Evolutionary conservation across 2,113 vertebrate species (phyloP).

Genomic region (Hippocampus mohnikei): DNA sequence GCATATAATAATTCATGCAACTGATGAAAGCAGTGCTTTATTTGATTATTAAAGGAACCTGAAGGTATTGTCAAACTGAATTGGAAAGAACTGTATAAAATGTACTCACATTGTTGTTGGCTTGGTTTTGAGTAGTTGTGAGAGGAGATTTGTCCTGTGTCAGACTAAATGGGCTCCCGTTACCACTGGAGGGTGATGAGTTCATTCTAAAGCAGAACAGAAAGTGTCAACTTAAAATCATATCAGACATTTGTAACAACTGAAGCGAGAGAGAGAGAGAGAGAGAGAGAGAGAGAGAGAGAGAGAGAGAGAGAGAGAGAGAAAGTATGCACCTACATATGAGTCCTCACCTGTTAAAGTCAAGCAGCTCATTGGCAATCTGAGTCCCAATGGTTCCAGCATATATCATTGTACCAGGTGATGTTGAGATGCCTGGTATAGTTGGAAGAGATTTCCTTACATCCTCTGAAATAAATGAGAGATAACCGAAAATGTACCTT

Average conservation of each 20-base stretch:
- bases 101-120: conserved; percentile 76
- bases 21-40: neutral
- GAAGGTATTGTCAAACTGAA: neutral
- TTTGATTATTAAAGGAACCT: neutral
- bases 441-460: conserved; percentile 75
- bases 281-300: neutral
- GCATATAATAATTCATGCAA: neutral
- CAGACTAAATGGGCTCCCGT: conserved; percentile 76
- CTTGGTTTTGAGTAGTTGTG: conserved; percentile 56
- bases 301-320: neutral
- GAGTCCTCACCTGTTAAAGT: conserved; percentile 80
- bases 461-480: conserved; percentile 57
- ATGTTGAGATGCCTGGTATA: conserved; percentile 75
- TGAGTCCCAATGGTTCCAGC: conserved; percentile 86
- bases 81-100: neutral
- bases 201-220: conserved; percentile 72
- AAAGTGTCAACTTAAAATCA: conserved; percentile 2
- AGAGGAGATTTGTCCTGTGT: conserved; percentile 74
- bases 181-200: conserved; percentile 80
- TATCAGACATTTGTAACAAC: neutral
- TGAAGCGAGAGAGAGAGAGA: neutral
- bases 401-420: conserved; percentile 79
- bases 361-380: conserved; percentile 84
- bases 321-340: neutral
- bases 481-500: neutral